Base-by-base conservation (phyloP, 2,113 vertebrate genomes). In the Larimichthys polyactis region DNA sequence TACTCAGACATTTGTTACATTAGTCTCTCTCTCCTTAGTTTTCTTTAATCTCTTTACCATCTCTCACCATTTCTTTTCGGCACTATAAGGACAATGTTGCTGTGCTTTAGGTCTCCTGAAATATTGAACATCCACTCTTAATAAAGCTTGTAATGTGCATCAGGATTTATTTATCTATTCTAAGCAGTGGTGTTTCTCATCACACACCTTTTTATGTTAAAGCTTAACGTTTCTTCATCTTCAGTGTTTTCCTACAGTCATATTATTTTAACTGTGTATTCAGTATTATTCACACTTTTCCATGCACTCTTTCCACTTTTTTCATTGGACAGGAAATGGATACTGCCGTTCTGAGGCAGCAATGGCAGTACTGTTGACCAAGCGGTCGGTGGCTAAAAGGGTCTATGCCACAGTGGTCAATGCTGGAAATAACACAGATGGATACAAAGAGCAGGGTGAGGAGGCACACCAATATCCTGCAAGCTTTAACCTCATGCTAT, bases 341-440 rank as follows among this genome's bases (percentile, higher is more conserved):
- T 99, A 99, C 86, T 99, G 98, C 80, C 97, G 98, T 0, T 91
- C 98, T 0, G 98, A 99, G 92, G 98, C 97, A n/a, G 96, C 94
- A 17, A 96, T 99, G 27, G 96, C 87, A 0, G 81, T 98, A 58
- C 81, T 99, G 66, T 79, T 99, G 87, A 97, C 95, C 48, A 98
- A 95, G 93, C 96, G 92, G 62, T 97, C 96, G 4, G 81, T 94
- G 87, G 97, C 98, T 20, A 97, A 94, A 84, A 94, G 98, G 52
- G 89, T 97, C 19, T 99, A 99, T 0, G 96, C 97, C 55, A 99
- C 98, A 0, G 87, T 99, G 76, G 78, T 99, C 27, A 99, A 97
- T 14, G 95, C 97, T 14, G 97, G 97, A 57, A 96, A 91, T 93
- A 99, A 99, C 93, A 98, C 97, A 0, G 98, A 99, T 14, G 98